Evolutionary conservation across 2,113 vertebrate species (phyloP), one percentile per base, ranked within the genome.

Genomic region (Podiceps cristatus): DNA sequence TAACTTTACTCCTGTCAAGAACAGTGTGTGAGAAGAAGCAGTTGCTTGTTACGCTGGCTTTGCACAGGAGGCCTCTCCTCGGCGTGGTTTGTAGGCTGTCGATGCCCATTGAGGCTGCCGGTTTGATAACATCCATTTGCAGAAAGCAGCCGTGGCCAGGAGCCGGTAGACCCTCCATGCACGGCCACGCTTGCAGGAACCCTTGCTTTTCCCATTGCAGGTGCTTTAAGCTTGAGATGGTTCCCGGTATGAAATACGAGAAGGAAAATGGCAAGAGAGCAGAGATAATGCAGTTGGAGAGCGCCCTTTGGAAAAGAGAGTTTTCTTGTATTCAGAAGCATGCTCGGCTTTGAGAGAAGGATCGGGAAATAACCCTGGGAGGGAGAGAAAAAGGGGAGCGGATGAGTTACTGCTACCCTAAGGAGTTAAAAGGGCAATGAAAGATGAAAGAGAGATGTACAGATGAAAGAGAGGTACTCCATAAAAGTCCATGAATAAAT

Each of bases 351-450:
- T 0, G 0, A 80, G 72, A 27, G 58, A 79, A 73, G 75, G 45
- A 74, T 9, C 19, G 44, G 25, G 64, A 71, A 93, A 81, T 62
- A 84, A 80, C 42, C 6, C 13, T 71, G 72, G 56, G 68, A 94
- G 64, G 13, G 3, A 81, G 83, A 80, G 63, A 88, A 77, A 35
- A 59, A 74, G 78, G 79, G 20, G 67, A 92, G 18, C 0, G 0
- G 2, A 18, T 92, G 79, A 93, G 88, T 71, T 86, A 19, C 71
- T 35, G 79, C 82, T 74, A 63, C 79, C 64, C 75, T 80, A 74
- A 93, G 67, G 88, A 95, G 91, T 92, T 94, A 95, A 86, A 97
- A 77, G 88, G 93, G 72, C 86, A 86, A 20, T 92, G 92, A 71
- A 77, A 96, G 92, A 96, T 95, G 85, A 95, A 74, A 96, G 68